These are phyloP conservation scores for Hippopotamus amphibius DNA, from an alignment of 2,113 vertebrate genomes.

Conservation along the genomic window DNA sequence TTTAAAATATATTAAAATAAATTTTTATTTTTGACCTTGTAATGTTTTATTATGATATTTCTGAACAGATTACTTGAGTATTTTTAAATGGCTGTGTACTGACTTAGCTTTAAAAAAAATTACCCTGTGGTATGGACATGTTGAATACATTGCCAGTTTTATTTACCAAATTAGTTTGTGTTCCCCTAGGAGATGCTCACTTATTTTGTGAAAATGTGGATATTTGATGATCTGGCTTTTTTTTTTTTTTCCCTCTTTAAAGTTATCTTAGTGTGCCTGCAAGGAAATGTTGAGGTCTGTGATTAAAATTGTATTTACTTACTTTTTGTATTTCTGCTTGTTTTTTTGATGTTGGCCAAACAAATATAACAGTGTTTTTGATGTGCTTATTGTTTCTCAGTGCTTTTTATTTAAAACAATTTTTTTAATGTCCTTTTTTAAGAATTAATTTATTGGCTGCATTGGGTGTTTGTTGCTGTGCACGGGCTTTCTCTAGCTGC, in stretches of 20 bases:
- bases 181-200: neutral
- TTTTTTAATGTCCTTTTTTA: too few relatives aligned
- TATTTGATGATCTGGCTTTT: neutral
- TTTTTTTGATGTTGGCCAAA: neutral
- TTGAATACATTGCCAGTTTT: neutral
- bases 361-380: neutral
- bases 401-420: neutral
- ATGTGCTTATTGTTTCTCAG: neutral
- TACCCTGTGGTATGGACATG: neutral
- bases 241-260: neutral
- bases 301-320: neutral
- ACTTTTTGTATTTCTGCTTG: neutral
- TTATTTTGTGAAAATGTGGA: neutral
- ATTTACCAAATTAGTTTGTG: neutral
- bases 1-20: neutral
- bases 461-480: too few relatives aligned
- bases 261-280: neutral
- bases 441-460: too few relatives aligned
- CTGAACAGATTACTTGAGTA: neutral
- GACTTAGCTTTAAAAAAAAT: neutral
- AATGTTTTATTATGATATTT: neutral
- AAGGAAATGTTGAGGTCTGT: neutral
- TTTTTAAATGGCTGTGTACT: neutral
- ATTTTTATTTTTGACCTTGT: neutral
- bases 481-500: too few relatives aligned